phyloP scores from a whole-genome alignment of 2,888 invertebrate species.

The Harpagoxenus sublaevis region DNA sequence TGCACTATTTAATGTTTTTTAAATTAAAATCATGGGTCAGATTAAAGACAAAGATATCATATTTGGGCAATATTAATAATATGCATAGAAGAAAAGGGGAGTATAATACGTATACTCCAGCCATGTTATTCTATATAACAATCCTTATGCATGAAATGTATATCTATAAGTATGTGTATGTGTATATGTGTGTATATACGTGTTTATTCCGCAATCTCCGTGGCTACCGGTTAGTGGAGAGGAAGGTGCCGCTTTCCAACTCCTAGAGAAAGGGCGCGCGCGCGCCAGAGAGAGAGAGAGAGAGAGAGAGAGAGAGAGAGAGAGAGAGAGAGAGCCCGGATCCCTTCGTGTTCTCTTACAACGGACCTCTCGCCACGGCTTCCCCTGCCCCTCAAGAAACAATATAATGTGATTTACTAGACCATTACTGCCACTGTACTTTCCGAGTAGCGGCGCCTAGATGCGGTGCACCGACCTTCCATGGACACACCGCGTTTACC shows the following conservation, averaged over 20 bases:
- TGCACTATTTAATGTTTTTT: not conserved
- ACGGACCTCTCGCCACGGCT: constrained; percentile 69
- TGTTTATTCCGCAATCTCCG: constrained; percentile 73
- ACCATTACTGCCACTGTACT: constrained; percentile 84
- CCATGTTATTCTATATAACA: not conserved
- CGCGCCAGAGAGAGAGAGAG: not conserved
- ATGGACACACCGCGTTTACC: constrained; percentile 71
- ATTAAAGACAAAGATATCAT: not conserved
- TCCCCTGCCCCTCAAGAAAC: constrained; percentile 81
- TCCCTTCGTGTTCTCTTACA: constrained; percentile 61
- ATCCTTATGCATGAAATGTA: constrained; percentile 1
- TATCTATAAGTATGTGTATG: constrained; percentile 16
- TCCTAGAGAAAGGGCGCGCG: constrained; percentile 36
- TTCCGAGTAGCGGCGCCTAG: constrained; percentile 78
- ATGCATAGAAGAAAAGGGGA: not conserved
- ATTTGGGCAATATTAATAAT: constrained; percentile 7
- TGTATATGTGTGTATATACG: constrained; percentile 38
- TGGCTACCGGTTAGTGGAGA: constrained; percentile 60
- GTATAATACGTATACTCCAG: not conserved
- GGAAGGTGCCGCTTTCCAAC: constrained; percentile 61
- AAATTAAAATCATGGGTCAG: not conserved
- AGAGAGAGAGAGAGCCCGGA: not conserved
- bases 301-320: not conserved
- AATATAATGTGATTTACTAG: constrained; percentile 85
- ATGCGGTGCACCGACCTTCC: constrained; percentile 76